Evolutionary conservation across 2,888 invertebrate genomes (phyloP).

Genomic region (Himalopsyche kuldschensis): DNA sequence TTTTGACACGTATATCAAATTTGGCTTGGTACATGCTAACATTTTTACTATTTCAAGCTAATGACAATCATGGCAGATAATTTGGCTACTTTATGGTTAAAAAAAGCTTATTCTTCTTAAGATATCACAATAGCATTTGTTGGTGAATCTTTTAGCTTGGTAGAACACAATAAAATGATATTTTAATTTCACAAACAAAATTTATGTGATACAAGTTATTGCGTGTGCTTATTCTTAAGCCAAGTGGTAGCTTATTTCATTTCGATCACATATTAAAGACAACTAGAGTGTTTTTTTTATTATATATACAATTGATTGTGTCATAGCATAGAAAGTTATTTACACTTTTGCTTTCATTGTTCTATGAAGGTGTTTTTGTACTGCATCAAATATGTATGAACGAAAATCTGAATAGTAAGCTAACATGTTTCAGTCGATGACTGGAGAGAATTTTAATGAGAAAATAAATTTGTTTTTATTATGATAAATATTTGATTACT

Average conservation of each 20-base stretch:
- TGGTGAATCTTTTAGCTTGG: too few species aligned
- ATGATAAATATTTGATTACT: not conserved
- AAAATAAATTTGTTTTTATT: not conserved
- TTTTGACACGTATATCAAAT: too few species aligned
- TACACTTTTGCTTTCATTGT: not conserved
- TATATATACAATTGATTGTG: not conserved
- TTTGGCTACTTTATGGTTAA: too few species aligned
- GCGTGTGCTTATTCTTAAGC: not conserved
- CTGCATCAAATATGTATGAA: not conserved
- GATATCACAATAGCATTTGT: too few species aligned
- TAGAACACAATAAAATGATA: too few species aligned
- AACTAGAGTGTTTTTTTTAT: not conserved
- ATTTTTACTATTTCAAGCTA: too few species aligned
- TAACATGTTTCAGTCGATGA: not conserved
- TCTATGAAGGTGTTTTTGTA: not conserved
- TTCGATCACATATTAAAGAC: not conserved
- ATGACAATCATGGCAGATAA: too few species aligned
- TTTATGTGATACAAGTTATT: not conserved
- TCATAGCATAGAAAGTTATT: not conserved
- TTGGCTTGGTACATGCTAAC: too few species aligned
- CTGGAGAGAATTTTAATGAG: not conserved
- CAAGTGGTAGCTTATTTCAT: not conserved
- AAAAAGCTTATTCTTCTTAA: too few species aligned
- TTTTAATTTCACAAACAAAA: too few species aligned
- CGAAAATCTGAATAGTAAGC: not conserved